Percentiles rank a stretch among this genome's conserved stretches.
These are phyloP conservation scores for Catostylus mosaicus DNA, from an alignment of 30 jellyfish, hydroid and myxozoan species.

Conservation along the genomic window DNA sequence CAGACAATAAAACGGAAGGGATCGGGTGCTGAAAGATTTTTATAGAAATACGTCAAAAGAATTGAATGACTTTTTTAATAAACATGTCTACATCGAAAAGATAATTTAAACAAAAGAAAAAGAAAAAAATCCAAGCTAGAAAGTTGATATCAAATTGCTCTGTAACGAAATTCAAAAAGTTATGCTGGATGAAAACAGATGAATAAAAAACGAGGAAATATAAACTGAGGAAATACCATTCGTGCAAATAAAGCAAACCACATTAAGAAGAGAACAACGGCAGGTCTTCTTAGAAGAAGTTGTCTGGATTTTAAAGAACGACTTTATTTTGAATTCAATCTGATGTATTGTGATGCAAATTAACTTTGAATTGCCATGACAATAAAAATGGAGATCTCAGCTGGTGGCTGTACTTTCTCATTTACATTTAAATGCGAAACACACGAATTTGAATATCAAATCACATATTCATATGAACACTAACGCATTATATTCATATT, in stretches of 20 bases:
- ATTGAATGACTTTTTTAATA: too few relatives aligned
- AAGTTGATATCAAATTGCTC: too few relatives aligned
- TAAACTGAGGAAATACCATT: not conserved
- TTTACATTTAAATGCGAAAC: not conserved
- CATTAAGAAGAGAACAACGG: not conserved
- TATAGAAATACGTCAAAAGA: too few relatives aligned
- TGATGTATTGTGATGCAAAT: conserved; percentile 25
- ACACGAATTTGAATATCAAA: not conserved
- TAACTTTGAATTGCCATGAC: not conserved
- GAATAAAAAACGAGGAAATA: too few relatives aligned
- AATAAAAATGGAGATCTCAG: conserved; percentile 4
- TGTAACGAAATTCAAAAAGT: not conserved
- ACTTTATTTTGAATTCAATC: not conserved
- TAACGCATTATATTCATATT: too few relatives aligned
- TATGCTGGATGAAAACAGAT: not conserved
- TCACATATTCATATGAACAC: not conserved
- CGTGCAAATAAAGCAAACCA: not conserved
- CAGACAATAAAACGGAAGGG: too few relatives aligned
- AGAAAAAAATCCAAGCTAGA: too few relatives aligned
- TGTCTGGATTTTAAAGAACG: conserved; percentile 1
- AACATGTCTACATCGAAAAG: too few relatives aligned
- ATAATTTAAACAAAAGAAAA: too few relatives aligned
- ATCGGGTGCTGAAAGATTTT: too few relatives aligned
- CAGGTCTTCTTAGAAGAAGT: conserved; percentile 4
- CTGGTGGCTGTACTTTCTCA: conserved; percentile 28